Conservation (phyloP, 2,113 vertebrate species). For the human (Homo sapiens) region GRCh38 chr16:11245501-11246000, state of each 20-base stretch:
- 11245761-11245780: neutral
- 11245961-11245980: neutral
- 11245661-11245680: neutral
- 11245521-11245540: neutral
- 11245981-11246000: neutral
- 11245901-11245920: neutral
- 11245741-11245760: neutral
- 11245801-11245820: neutral
- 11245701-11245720: neutral
- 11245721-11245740: neutral
- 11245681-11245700: neutral
- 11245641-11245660: neutral
- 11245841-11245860: neutral
- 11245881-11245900: neutral
- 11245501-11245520: neutral
- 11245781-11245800: neutral
- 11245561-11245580: neutral
- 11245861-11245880: neutral
- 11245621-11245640: neutral
- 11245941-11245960: neutral
- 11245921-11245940: neutral
- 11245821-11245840: neutral
- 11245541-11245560: constrained; percentile 17
- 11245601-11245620: neutral
- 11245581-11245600: neutral